Conservation (phyloP, 2,113 vertebrate genomes). For the Oryzias curvinotus region DNA sequence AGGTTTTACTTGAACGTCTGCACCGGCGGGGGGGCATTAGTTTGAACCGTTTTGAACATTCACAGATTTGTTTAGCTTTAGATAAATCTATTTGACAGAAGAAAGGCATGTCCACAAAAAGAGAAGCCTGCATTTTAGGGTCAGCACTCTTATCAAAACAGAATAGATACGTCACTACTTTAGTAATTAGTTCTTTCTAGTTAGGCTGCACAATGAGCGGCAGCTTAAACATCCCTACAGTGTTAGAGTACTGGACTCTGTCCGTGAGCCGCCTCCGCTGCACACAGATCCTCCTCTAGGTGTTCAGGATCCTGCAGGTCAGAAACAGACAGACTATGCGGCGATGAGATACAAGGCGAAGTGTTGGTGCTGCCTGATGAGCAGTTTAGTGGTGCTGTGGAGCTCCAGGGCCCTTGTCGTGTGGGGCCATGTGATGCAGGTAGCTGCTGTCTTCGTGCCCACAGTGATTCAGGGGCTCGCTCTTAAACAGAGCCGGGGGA, state of each 20-base stretch:
- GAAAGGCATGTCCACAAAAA: constrained; percentile 17
- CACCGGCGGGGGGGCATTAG: constrained; percentile 2
- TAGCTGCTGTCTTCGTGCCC: constrained; percentile 89
- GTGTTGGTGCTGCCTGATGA: constrained; percentile 49
- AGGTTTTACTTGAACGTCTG: constrained; percentile 26
- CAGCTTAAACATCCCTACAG: neutral
- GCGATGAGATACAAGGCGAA: constrained; percentile 30
- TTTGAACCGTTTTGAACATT: constrained; percentile 12
- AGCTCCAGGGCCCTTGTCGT: constrained; percentile 82
- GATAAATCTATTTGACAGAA: constrained; percentile 24
- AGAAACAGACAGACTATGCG: constrained; percentile 42
- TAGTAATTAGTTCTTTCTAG: neutral
- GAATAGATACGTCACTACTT: neutral
- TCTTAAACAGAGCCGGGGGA: constrained; percentile 94
- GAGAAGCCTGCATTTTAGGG: constrained; percentile 5
- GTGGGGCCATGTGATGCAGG: constrained; percentile 85
- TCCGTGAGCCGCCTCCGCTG: neutral
- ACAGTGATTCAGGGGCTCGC: constrained; percentile 92
- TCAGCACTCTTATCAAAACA: neutral
- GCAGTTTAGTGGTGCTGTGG: constrained; percentile 85
- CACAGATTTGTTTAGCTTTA: constrained; percentile 25
- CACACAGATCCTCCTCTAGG: neutral
- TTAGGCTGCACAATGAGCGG: neutral
- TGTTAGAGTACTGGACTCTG: neutral
- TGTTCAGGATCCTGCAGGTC: constrained; percentile 1